Percentiles rank a stretch among this genome's conserved stretches.
phyloP scores from a whole-genome alignment of 2,797 vertebrate genomes.

The Epinephelus coioides region DNA sequence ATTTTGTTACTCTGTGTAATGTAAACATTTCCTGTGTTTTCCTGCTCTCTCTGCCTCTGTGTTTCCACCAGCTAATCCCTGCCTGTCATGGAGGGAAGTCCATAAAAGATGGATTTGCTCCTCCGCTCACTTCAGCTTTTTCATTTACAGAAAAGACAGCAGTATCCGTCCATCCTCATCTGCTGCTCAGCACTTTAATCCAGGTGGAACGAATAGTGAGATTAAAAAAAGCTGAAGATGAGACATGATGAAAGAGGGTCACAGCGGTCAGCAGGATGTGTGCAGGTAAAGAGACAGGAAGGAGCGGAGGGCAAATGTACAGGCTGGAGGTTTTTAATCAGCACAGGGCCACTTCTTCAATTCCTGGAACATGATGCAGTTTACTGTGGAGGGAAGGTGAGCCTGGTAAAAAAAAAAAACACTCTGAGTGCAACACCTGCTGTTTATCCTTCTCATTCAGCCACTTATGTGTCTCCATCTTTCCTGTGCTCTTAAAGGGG shows the following conservation, averaged over 20 bases:
- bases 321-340: conserved; percentile 60
- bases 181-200: conserved; percentile 56
- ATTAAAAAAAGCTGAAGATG: conserved; percentile 56
- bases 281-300: conserved; percentile 31
- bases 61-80: conserved; percentile 64
- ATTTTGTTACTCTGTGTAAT: neutral
- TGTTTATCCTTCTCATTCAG: conserved; percentile 55
- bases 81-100: conserved; percentile 52
- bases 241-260: conserved; percentile 42
- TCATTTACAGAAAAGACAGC: conserved; percentile 46
- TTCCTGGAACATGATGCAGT: conserved; percentile 68
- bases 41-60: conserved; percentile 9
- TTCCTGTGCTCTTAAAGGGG: conserved; percentile 26
- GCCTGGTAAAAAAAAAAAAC: conserved; percentile 22
- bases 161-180: conserved; percentile 25
- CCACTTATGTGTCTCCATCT: conserved; percentile 44
- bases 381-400: conserved; percentile 52
- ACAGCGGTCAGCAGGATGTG: conserved; percentile 48
- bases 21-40: conserved; percentile 28
- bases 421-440: conserved; percentile 67
- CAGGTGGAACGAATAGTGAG: conserved; percentile 46
- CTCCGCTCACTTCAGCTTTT: conserved; percentile 47
- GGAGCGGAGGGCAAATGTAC: neutral
- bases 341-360: conserved; percentile 43
- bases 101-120: conserved; percentile 73